These are phyloP conservation scores for Penelope pileata DNA, from an alignment of 2,113 vertebrate genomes.

Conservation along the genomic window DNA sequence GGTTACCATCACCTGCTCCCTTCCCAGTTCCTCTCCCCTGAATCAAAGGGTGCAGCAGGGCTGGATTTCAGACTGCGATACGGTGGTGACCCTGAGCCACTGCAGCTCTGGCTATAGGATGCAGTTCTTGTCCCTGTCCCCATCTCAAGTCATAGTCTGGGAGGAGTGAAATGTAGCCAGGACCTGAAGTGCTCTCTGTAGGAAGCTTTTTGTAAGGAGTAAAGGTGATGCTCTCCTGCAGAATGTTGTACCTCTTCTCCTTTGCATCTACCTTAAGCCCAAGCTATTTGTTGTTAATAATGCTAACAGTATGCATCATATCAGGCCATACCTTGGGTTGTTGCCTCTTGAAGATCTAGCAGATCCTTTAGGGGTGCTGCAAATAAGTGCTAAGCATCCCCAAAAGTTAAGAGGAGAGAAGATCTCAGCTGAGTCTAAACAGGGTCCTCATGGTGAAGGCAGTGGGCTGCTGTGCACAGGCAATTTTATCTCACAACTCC, in stretches of 20 bases:
- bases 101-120: accelerated
- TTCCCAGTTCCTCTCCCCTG: background rate
- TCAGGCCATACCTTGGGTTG: background rate
- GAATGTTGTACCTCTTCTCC: background rate
- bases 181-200: background rate
- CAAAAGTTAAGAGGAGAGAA: background rate
- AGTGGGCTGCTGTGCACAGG: background rate
- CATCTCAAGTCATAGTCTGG: background rate
- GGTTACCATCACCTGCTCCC: constrained; percentile 52
- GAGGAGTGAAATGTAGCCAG: background rate
- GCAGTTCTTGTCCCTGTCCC: background rate
- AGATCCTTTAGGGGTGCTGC: background rate
- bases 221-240: background rate
- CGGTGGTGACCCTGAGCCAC: background rate
- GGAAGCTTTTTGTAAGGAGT: background rate
- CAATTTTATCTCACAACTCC: background rate
- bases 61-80: background rate
- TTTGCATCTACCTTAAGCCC: background rate
- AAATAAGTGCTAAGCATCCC: background rate
- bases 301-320: accelerated
- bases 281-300: accelerated
- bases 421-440: background rate
- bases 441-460: background rate
- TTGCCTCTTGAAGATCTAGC: background rate
- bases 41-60: background rate